Evolutionary conservation across 2,888 invertebrate genomes (phyloP).

Genomic region (Erpobdella octoculata): DNA sequence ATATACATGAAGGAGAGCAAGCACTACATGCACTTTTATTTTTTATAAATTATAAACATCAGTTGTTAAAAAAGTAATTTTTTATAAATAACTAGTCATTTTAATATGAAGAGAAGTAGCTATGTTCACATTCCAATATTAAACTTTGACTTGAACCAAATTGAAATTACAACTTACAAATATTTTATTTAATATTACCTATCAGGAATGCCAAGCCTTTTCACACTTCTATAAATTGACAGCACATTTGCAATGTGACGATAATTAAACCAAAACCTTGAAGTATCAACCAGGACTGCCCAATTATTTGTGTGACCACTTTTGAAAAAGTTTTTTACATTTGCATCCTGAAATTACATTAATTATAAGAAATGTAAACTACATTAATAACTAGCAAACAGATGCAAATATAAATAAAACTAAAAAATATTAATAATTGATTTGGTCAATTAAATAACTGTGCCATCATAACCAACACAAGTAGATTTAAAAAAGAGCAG

Average conservation of each 20-base stretch:
- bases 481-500: no score
- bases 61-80: conserved; percentile 17
- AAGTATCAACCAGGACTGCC: conserved; percentile 97
- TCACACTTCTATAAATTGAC: conserved; percentile 94
- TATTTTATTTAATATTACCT: conserved; percentile 49
- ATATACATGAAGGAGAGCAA: no score
- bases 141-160: no score
- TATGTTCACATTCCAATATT: no score
- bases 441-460: no score
- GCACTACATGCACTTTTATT: no score
- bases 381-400: background rate
- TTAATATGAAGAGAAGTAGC: no score
- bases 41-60: no score
- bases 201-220: conserved; percentile 95
- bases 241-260: conserved; percentile 97
- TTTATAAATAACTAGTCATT: no score
- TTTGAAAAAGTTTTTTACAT: conserved; percentile 41
- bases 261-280: conserved; percentile 99
- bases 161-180: background rate
- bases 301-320: conserved; percentile 87
- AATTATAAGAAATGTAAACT: background rate
- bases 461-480: no score
- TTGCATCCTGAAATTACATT: conserved; percentile 13
- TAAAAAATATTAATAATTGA: no score
- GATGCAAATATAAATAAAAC: no score